Base-by-base conservation (phyloP, 2,113 vertebrate species). In the Larimichthys polyactis region DNA sequence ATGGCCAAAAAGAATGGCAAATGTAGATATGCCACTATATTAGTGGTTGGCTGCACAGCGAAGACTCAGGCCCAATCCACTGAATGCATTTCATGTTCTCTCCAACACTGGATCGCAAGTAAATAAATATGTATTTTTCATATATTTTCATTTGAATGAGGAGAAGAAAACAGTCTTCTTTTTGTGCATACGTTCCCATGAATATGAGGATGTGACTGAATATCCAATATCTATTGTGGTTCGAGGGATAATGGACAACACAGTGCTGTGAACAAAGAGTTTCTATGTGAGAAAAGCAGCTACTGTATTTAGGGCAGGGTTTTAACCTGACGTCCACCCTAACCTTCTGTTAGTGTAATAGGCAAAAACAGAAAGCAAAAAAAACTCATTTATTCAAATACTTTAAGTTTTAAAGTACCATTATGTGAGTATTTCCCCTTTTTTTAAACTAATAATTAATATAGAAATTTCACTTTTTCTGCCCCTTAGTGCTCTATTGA, bases 1-100 rank as follows among this genome's bases (percentile, higher is more conserved):
- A 87, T 29, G 83, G 91, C 90, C 87, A 94, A 93, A 94, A 94
- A 93, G 92, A 94, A 95, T 93, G 91, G 90, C 87, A 94, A 95
- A 94, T 94, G 92, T 71, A 93, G 91, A 93, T 90, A 75, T 75
- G 90, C 83, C 81, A 78, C 75, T 60, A 92, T 90, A 91, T 93
- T 93, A 89, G 81, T 77, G 82, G 67, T 59, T 81, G 73, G 83
- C 89, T 89, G 66, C 68, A 66, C 75, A 82, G 73, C 76, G 76
- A 74, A 83, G 55, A 87, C 62, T 52, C 79, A 77, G 83, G 81
- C 73, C 69, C 71, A 32, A 85, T 79, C 46, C 64, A 32, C 63
- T 67, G 22, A 65, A 75, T 82, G 75, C 36, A 78, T 84, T 87
- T 88, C 44, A 74, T 66, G 68, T 76, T 59, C 57, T 36, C 57